Evolutionary conservation across 2,888 invertebrate species (phyloP), one percentile per base, ranked within the genome.

Genomic region (Caradrina kadenii): DNA sequence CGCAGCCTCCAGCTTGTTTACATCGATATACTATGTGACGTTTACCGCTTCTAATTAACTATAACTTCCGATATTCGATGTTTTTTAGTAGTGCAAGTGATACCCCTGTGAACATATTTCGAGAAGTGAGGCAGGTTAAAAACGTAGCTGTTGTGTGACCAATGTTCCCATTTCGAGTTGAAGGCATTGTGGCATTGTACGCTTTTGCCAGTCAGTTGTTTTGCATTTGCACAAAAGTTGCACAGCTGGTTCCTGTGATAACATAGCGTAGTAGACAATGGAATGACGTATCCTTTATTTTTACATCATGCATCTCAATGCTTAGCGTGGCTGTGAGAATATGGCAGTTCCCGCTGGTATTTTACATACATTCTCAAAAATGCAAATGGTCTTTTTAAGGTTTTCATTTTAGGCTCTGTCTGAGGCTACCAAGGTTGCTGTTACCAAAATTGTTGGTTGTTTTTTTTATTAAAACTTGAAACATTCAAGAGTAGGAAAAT

Each of bases 1-100:
- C 93, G 92, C 94, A 94, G 94, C 95, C 95, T 95, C 94, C 92
- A 91, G 92, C 92, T 95, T 96, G 94, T 95, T 95, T 94, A 95
- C 94, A 92, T 88, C 85, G 80, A 87, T 84, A 81, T 71, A 82
- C 81, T 85, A 84, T 81, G 87, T 90, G 89, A 86, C 85, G 86
- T 82, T 86, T 73, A 74, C 72, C 63, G 63, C 66, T 69, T 79
- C 55, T 73, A 52, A 73, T 55, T 71, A 73, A 80, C 69, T 71
- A 69, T 58, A 76, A 76, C 67, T 72, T 69, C 54, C 48, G 62
- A 72, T 66, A 56, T 58, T 35, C 48, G 64, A 63, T 63, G 60
- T 58, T 68, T 62, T 78, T 72, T 35, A n/a, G 49, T 68, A 59
- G 86, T 86, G 88, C 69, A 76, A 87, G 88, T 89, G 89, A 84